phyloP scores from a whole-genome alignment of 2,888 invertebrate species.

The Leucophora obtusa region DNA sequence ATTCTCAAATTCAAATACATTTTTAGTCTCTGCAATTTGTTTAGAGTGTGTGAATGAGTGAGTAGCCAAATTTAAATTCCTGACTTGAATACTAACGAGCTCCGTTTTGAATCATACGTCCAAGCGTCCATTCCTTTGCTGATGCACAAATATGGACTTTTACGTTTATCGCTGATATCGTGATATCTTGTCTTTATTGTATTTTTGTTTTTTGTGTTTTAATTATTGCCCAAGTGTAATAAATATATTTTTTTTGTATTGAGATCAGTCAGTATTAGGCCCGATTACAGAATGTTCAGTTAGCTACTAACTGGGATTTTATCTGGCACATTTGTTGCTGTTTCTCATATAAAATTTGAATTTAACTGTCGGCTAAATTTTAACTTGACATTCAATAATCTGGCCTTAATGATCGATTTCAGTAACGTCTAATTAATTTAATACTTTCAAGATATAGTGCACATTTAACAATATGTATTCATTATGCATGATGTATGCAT shows the following conservation, averaged over 20 bases:
- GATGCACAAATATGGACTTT: slow-evolving; percentile 31
- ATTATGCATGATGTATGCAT: background rate
- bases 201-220: background rate
- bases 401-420: background rate
- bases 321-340: no score
- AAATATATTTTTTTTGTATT: slow-evolving; percentile 1
- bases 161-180: slow-evolving; percentile 19
- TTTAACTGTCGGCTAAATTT: no score
- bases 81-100: slow-evolving; percentile 58
- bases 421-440: background rate
- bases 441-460: slow-evolving; percentile 20
- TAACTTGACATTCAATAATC: no score
- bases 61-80: slow-evolving; percentile 36
- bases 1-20: slow-evolving; percentile 43
- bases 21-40: slow-evolving; percentile 28
- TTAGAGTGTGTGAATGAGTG: slow-evolving; percentile 15
- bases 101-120: slow-evolving; percentile 24
- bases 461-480: background rate
- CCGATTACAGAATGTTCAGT: no score
- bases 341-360: no score
- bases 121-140: slow-evolving; percentile 15
- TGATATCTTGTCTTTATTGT: slow-evolving; percentile 3
- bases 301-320: no score
- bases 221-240: background rate
- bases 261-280: background rate